Base-by-base conservation (phyloP, 1,140 invertebrate species). In the Hyphantria cunea region DNA sequence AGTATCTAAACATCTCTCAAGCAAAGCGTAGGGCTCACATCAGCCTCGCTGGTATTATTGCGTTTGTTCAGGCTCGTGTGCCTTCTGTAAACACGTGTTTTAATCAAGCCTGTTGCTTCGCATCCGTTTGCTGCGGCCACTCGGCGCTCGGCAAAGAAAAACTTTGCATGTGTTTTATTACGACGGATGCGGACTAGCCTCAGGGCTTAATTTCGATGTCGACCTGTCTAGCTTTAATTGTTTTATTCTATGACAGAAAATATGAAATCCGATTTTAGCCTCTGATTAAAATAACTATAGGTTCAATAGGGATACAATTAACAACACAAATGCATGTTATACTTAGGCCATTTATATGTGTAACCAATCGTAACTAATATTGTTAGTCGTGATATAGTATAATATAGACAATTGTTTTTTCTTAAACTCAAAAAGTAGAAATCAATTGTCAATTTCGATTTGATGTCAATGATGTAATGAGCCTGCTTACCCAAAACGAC, bases 101-200 rank as follows among this genome's bases (percentile, higher is more conserved):
- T 90, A 90, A 90, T 90, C 86, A 89, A 89, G 84, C 87, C 88
- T 89, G 88, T 90, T 90, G 88, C 86, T 90, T 83, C 79, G 70
- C 79, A 80, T 88, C 84, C 86, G 84, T 74, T 82, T 73, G 78
- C 80, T 79, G 83, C 76, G 80, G 82, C 78, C 74, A 75, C 71
- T 84, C 79, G 71, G 65, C 75, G 76, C 82, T 86, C 63, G 58
- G 84, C 83, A 90, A 90, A 89, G 88, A 90, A 90, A 89, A 90
- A 90, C 88, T 90, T 90, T 90, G 88, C 85, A 90, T 90, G 80
- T 78, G 84, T 87, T 90, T 90, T 89, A 88, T 90, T 88, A 88
- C 88, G 80, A 88, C 82, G 80, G 82, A 86, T 76, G 75, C 78
- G 74, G 74, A 80, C 69, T 65, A n/a, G 77, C 88, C 76, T 61